These are phyloP conservation scores for Fundulus diaphanus DNA, from an alignment of 2,797 vertebrate genomes.

Conservation along the genomic window DNA sequence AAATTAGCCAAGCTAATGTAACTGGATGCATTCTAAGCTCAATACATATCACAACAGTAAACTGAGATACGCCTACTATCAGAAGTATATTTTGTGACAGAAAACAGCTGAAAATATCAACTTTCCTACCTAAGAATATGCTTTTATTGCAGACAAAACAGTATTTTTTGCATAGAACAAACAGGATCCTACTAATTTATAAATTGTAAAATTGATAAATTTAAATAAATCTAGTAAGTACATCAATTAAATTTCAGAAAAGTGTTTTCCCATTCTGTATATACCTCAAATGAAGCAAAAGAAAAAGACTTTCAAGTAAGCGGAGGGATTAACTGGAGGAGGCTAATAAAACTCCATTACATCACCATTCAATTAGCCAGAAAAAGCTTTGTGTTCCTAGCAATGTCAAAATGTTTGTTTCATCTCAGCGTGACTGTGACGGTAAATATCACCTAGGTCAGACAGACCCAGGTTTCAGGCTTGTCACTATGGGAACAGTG, in stretches of 20 bases:
- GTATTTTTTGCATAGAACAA: neutral
- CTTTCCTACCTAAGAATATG: neutral
- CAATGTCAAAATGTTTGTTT: slow-evolving; percentile 2
- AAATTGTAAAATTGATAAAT: no score
- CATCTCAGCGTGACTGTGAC: neutral
- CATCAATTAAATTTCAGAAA: no score
- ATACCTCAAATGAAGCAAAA: neutral
- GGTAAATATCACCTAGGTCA: slow-evolving; percentile 16
- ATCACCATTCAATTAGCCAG: slow-evolving; percentile 9
- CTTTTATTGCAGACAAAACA: neutral
- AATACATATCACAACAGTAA: no score
- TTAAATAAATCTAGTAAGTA: no score
- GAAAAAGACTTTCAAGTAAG: neutral
- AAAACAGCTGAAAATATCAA: no score
- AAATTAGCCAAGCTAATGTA: no score
- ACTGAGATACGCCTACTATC: no score
- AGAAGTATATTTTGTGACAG: no score
- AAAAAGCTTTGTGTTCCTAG: neutral
- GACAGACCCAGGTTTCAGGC: slow-evolving; percentile 1
- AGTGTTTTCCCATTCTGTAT: neutral
- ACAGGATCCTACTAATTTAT: neutral
- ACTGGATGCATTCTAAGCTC: no score
- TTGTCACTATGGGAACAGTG: slow-evolving; percentile 15
- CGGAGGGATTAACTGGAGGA: neutral
- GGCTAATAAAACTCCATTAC: slow-evolving; percentile 13